Base-by-base conservation (phyloP, 2,888 invertebrate species). In the Empis stercorea region DNA sequence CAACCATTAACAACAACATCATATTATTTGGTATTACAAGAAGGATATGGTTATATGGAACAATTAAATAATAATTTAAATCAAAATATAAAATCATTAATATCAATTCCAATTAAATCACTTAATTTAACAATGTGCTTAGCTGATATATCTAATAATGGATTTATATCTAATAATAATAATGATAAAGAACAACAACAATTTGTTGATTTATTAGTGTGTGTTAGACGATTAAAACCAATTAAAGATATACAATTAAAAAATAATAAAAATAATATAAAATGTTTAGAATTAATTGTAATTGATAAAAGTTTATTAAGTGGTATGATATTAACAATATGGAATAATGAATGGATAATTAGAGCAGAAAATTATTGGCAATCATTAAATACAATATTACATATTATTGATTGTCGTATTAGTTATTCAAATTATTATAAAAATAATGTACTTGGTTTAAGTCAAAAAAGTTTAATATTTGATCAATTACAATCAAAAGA, bases 401-500 rank as follows among this genome's bases (percentile, higher is more conserved):
- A 84, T 64, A 66, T 87, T 48, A 76, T 83, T 3, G 85, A 87
- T 60, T 75, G 79, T 16, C 74, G 75, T 17, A 72, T 86, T 23
- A 71, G 71, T 2, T 78, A 76, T 72, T 79, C 79, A 10, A 66
- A 63, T 10, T 76, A 72, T 50, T 68, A 73, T 16, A 72, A 71
- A 41, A 60, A 71, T 16, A 70, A 76, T 47, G 72, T 74, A 15
- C 72, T 74, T 2, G 66, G 71, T 46, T 66, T 76, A 4, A 68
- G 70, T 2, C 60, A 64, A 11, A 73, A 75, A 43, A 79, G 78
- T 5, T 70, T 88, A 17, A 68, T 87, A 50, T 86, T 82, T 4
- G 86, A 84, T 60, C 79, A 87, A 68, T 87, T 87, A 1, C 68
- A 76, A 49, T 76, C 79, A 3, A 66, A 74, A 0, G 80, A 87